Base-by-base conservation (phyloP, 2,888 invertebrate species). In the Noctua janthe region DNA sequence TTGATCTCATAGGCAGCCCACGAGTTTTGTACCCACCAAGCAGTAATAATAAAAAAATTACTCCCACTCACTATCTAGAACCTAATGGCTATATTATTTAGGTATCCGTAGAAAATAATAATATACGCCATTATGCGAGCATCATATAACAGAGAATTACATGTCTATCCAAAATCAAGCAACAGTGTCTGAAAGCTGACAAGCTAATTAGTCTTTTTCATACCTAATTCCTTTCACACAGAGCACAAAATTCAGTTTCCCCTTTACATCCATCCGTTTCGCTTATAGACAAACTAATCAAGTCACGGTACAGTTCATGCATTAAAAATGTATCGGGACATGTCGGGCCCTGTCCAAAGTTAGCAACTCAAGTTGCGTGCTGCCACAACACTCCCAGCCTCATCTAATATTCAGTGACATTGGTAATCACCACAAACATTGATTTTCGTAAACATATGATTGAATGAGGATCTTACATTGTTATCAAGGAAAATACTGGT, bases 311-410 rank as follows among this genome's bases (percentile, higher is more conserved):
- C 81, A 77, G 83, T 83, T 71, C 71, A 74, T 66, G 43, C 89
- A 90, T 93, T 92, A 93, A 93, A 92, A 92, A 94, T 94, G 88
- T 92, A 93, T 91, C 59, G 82, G 85, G 77, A 90, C 86, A 87
- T 83, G 78, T 90, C 84, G 85, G 85, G 79, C 79, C 84, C 51
- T 78, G 84, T 82, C 85, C 84, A 75, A 89, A 90, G 87, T 91
- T 92, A 88, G 81, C 84, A 87, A 88, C 85, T 88, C 85, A 83
- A 89, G 91, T 92, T 90, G 92, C 93, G 92, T 93, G 93, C 76
- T 77, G 77, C 90, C 89, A 54, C 90, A 81, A 76, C 86, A 86
- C 85, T 85, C 83, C 43, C 78, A 89, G 87, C 78, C 88, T 83
- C 88, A 91, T 90, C 87, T 91, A 88, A 93, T 94, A 94, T 94